A percentile compares a stretch with the other conserved stretches of the same genome.
Evolutionary conservation across 2,113 vertebrate species (phyloP).

Genomic region (Agapornis roseicollis): DNA sequence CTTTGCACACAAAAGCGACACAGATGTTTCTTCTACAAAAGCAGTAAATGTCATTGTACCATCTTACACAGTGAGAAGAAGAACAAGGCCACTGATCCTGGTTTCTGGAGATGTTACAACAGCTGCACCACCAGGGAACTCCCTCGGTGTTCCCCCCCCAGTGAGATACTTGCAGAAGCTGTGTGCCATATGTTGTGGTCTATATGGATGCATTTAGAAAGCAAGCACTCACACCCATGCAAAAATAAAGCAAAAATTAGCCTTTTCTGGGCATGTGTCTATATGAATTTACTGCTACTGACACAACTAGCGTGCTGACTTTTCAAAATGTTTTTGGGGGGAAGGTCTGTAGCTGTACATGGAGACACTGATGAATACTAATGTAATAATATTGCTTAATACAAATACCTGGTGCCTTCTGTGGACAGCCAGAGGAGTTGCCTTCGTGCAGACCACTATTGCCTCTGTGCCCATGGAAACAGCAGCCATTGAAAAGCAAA

Average conservation of each 20-base stretch:
- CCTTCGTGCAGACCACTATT: neutral
- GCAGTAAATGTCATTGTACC: neutral
- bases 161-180: neutral
- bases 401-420: neutral
- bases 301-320: neutral
- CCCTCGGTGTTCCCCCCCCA: neutral
- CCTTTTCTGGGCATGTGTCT: neutral
- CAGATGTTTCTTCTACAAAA: neutral
- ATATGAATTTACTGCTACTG: neutral
- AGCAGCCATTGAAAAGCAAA: slow-evolving; percentile 4
- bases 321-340: neutral
- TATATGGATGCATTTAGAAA: neutral
- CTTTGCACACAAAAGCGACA: neutral
- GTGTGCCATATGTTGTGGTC: neutral
- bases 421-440: neutral
- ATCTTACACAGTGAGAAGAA: neutral
- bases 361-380: neutral
- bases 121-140: neutral
- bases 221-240: neutral
- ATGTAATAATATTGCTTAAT: neutral
- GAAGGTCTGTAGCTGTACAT: neutral
- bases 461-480: slow-evolving; percentile 60
- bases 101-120: neutral
- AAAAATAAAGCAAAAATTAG: neutral
- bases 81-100: neutral